phyloP scores from a whole-genome alignment of 2,888 invertebrate genomes.

The Trichopria drosophilae region DNA sequence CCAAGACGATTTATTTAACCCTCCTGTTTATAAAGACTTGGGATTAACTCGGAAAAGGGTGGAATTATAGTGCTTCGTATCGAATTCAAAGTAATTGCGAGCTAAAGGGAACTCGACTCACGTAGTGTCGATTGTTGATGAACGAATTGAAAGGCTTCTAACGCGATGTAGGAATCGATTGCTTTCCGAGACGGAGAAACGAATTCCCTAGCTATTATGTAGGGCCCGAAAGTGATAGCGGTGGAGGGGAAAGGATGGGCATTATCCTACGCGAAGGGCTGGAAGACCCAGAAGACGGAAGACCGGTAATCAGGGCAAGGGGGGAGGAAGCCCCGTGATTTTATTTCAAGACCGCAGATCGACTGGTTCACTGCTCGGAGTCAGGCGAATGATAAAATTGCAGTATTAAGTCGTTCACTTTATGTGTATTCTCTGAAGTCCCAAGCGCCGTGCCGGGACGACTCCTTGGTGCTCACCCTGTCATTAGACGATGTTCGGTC shows the following conservation, averaged over 20 bases:
- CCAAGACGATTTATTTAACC: no score
- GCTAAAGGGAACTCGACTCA: no score
- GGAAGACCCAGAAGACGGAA: no score
- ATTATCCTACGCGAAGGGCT: no score
- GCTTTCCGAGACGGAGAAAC: slow-evolving; percentile 1
- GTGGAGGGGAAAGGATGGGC: slow-evolving; percentile 30
- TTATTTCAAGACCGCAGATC: slow-evolving; percentile 56
- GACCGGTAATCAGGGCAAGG: slow-evolving; percentile 49
- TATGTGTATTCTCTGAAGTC: slow-evolving; percentile 59
- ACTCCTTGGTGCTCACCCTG: slow-evolving; percentile 48
- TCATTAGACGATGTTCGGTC: slow-evolving; percentile 55
- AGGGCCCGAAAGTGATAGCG: slow-evolving; percentile 34
- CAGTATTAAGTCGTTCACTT: slow-evolving; percentile 59
- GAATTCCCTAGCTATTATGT: no score
- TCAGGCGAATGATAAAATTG: slow-evolving; percentile 58
- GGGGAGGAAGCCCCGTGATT: slow-evolving; percentile 52
- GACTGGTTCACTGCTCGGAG: slow-evolving; percentile 38
- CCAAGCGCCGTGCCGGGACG: slow-evolving; percentile 41
- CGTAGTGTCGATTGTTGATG: no score
- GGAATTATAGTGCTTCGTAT: no score
- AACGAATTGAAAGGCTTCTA: no score
- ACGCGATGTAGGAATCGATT: no score
- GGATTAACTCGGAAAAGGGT: no score
- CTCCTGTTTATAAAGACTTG: no score
- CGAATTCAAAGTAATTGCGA: no score